Evolutionary conservation across 2,797 vertebrate genomes (phyloP).

Genomic region (Rhincodon typus): DNA sequence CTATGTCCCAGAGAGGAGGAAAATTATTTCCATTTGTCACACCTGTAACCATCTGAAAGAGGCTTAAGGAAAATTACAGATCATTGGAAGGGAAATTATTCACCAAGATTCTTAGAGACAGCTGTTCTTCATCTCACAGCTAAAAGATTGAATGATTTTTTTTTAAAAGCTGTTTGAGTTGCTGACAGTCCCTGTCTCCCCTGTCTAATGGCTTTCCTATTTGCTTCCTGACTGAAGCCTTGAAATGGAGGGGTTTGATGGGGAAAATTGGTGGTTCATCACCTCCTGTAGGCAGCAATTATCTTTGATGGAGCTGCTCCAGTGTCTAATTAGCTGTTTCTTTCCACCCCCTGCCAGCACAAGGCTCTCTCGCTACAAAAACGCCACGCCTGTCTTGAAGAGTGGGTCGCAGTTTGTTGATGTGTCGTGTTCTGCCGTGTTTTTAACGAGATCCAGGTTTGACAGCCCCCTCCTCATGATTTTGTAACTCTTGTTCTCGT

Average conservation of each 20-base stretch:
- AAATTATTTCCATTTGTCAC: neutral
- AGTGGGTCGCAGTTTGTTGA: neutral
- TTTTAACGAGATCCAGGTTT: neutral
- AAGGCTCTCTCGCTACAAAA: neutral
- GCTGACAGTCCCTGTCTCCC: constrained; percentile 8
- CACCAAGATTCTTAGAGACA: too few species aligned
- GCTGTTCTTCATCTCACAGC: too few species aligned
- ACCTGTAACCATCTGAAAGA: constrained; percentile 8
- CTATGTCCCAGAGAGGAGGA: neutral
- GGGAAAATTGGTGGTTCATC: constrained; percentile 8
- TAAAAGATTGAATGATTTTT: constrained; percentile 32
- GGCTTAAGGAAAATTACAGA: constrained; percentile 8
- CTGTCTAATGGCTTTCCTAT: neutral
- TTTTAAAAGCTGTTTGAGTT: neutral
- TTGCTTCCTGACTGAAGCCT: constrained; percentile 22
- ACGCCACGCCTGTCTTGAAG: neutral
- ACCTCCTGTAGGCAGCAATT: neutral
- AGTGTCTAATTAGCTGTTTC: constrained; percentile 22
- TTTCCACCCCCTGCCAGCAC: neutral
- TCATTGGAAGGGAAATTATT: neutral
- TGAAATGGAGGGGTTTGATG: constrained; percentile 33
- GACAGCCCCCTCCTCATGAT: neutral
- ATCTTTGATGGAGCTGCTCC: constrained; percentile 13
- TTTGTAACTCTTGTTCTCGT: neutral
- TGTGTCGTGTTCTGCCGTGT: neutral